phyloP scores from a whole-genome alignment of 2,888 invertebrate species.

The Meloe dianella region DNA sequence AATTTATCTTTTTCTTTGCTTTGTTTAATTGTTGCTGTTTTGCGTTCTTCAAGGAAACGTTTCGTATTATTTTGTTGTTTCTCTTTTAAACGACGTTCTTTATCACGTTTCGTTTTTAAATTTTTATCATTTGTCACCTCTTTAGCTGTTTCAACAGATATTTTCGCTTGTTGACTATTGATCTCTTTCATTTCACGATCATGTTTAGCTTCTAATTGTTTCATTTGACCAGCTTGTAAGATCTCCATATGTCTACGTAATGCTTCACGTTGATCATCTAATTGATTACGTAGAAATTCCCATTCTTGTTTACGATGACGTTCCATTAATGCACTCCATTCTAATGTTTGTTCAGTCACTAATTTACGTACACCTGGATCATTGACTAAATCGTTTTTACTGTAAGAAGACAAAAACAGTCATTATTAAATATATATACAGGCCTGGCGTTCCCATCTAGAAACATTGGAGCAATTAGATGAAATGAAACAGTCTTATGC shows the following conservation, averaged over 20 bases:
- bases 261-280: conserved; percentile 81
- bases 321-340: conserved; percentile 92
- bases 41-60: conserved; percentile 95
- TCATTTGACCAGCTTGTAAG: conserved; percentile 84
- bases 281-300: conserved; percentile 78
- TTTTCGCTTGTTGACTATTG: conserved; percentile 92
- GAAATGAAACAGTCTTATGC: too few relatives aligned
- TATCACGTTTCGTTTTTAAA: conserved; percentile 95
- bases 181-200: conserved; percentile 96
- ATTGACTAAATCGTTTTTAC: conserved; percentile 80
- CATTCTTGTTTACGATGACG: conserved; percentile 83
- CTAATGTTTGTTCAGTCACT: conserved; percentile 90
- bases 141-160: conserved; percentile 95
- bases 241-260: conserved; percentile 78
- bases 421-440: too few relatives aligned
- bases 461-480: too few relatives aligned
- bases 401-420: conserved; percentile 51
- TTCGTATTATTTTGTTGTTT: conserved; percentile 98
- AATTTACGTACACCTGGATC: conserved; percentile 81
- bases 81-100: conserved; percentile 90
- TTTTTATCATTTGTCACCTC: conserved; percentile 96
- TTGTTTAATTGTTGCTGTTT: conserved; percentile 86
- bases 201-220: conserved; percentile 87
- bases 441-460: too few relatives aligned
- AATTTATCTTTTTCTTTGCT: conserved; percentile 91